Evolutionary conservation across 2,797 vertebrate species (phyloP), one percentile per base, ranked within the genome.

Genomic region (Serranus cabrilla): DNA sequence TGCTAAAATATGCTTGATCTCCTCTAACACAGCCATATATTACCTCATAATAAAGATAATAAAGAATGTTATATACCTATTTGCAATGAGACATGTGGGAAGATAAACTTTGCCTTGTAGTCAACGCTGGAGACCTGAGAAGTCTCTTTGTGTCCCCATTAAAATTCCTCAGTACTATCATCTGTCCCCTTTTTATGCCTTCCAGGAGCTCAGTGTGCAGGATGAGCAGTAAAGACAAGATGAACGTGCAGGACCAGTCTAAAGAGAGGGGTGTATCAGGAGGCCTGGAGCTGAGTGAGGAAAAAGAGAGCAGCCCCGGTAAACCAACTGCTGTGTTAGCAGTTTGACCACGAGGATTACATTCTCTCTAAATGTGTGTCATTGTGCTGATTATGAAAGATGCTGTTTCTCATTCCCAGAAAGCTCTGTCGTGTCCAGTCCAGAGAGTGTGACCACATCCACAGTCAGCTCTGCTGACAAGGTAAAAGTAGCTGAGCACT

Each of bases 201-300:
- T 81, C 20, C 75, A 98, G 97, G 89, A 97, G 91, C 82, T 97
- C 97, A 0, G 96, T 98, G 78, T 97, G 97, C 82, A 92, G 97
- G 58, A 97, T 97, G 95, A 98, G 97, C 92, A 98, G 97, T 82
- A 96, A 85, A n/a, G 97, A 98, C 23, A 98, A 98, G 92, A 96
- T 96, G 78, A 97, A 93, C 10, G 94, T 98, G 2, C 97, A 97
- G 86, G 97, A 98, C 77, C 95, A 96, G 76, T 98, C 97, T 11
- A 98, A 97, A 71, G 97, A 98, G 71, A 94, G 95, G 58, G 94
- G 95, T 10, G 92, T 97, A 0, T 94, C 94, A 11, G 96, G 95
- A 40, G 84, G 91, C 0, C 90, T 96, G 59, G 89, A 93, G 5
- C 88, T 96, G 14, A 95, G 78, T 0, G 95, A 96, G 16, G 96